phyloP scores from a whole-genome alignment of 2,888 invertebrate genomes.

The Hedya salicella region DNA sequence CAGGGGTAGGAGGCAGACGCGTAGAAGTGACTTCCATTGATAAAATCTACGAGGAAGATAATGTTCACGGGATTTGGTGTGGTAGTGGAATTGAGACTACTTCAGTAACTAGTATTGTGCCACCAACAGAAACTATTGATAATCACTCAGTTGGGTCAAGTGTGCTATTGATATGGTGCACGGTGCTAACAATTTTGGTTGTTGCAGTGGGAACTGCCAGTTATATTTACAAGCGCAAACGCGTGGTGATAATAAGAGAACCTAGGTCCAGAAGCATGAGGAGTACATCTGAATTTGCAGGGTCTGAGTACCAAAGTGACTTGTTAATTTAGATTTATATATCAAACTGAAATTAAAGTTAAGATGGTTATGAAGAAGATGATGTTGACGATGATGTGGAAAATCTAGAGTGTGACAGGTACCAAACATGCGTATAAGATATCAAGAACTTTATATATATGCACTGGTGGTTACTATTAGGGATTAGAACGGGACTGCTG shows the following conservation, averaged over 20 bases:
- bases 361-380: too few species aligned
- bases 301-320: slow-evolving; percentile 59
- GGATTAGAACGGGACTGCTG: too few species aligned
- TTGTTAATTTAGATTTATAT: slow-evolving; percentile 41
- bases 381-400: too few species aligned
- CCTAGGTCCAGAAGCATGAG: slow-evolving; percentile 52
- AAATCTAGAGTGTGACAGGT: too few species aligned
- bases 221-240: slow-evolving; percentile 47
- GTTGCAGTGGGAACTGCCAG: slow-evolving; percentile 45
- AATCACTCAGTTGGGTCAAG: slow-evolving; percentile 24
- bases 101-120: background rate
- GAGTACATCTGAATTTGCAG: slow-evolving; percentile 58
- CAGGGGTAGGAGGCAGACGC: slow-evolving; percentile 51
- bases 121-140: slow-evolving; percentile 5
- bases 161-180: slow-evolving; percentile 52
- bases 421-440: too few species aligned
- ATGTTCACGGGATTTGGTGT: slow-evolving; percentile 76
- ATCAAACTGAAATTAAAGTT: background rate
- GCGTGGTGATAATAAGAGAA: slow-evolving; percentile 48
- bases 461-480: too few species aligned
- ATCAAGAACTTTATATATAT: too few species aligned
- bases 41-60: slow-evolving; percentile 75
- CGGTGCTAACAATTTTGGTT: slow-evolving; percentile 53
- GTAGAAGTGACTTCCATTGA: slow-evolving; percentile 72
- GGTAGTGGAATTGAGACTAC: slow-evolving; percentile 55